phyloP scores from a whole-genome alignment of 2,113 vertebrate species.

The Sprattus sprattus region DNA sequence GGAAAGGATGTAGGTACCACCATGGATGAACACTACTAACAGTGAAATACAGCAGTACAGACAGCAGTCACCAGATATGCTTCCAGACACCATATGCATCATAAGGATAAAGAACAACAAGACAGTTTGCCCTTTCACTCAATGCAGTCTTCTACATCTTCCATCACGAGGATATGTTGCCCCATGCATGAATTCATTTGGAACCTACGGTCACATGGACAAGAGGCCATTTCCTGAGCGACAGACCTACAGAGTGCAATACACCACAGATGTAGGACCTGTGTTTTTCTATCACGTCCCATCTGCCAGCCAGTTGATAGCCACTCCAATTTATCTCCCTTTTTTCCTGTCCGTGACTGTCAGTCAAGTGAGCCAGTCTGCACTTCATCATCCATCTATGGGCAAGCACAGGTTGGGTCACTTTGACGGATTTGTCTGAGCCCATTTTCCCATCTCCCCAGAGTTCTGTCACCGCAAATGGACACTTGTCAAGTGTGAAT shows the following conservation, averaged over 20 bases:
- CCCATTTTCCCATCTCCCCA: background rate
- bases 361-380: background rate
- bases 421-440: constrained; percentile 7
- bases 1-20: background rate
- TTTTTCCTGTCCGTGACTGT: background rate
- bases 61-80: too few relatives aligned
- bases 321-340: background rate
- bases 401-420: background rate
- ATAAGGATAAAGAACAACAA: too few relatives aligned
- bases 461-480: background rate
- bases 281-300: background rate
- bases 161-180: too few relatives aligned
- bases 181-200: too few relatives aligned
- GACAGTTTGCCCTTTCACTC: too few relatives aligned
- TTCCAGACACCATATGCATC: too few relatives aligned
- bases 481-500: constrained; percentile 6
- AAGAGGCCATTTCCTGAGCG: background rate
- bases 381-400: background rate
- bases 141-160: too few relatives aligned
- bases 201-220: too few relatives aligned
- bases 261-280: background rate
- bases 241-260: background rate
- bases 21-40: too few relatives aligned
- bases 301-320: background rate
- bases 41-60: too few relatives aligned